Evolutionary conservation across 1,140 invertebrate species (phyloP), one percentile per base, ranked within the genome.

Genomic region (Gerris buenoi): DNA sequence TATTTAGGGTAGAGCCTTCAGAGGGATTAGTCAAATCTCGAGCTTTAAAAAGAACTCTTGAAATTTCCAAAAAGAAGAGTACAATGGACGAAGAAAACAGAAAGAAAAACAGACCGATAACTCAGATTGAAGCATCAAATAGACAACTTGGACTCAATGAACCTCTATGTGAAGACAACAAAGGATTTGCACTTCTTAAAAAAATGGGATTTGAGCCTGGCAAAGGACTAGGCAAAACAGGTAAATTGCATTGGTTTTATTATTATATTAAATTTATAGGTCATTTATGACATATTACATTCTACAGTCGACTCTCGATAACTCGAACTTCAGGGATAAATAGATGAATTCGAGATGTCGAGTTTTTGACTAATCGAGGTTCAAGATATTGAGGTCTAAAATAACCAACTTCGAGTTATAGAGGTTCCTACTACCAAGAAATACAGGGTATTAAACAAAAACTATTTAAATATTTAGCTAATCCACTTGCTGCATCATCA

Each of bases 141-240:
- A 60, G 58, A 60, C 3, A 60, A 60, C 10, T 22, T 22, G 58
- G 58, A 5, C 58, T 60, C 58, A 22, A 5, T 60, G 58, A 60
- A 60, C 58, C 58, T 3, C 5, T 60, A 22, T 60, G 58, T 60
- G 58, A 60, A 22, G 5, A 60, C 3, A 60, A 60, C 23, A 60
- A 60, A 25, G 58, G 58, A 3, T 60, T 60, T 60, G 58, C 10
- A 22, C 5, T 60, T 5, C 22, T 60, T 10, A 60, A 60, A 22
- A 60, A 60, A 25, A 60, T 60, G 58, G 58, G 58, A 5, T 60
- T 60, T 22, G 5, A 60, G 23, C 58, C 58, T 60, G 58, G 58
- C 15, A 60, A 60, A 60, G 58, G 58, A 22, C 58, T 60, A 13
- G 58, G 58, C 15, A 60, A 60, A 60, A 3, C 15, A 13, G 58